Evolutionary conservation across 2,113 vertebrate genomes (phyloP), one percentile per base, ranked within the genome.

Genomic region (Peucedramus taeniatus): DNA sequence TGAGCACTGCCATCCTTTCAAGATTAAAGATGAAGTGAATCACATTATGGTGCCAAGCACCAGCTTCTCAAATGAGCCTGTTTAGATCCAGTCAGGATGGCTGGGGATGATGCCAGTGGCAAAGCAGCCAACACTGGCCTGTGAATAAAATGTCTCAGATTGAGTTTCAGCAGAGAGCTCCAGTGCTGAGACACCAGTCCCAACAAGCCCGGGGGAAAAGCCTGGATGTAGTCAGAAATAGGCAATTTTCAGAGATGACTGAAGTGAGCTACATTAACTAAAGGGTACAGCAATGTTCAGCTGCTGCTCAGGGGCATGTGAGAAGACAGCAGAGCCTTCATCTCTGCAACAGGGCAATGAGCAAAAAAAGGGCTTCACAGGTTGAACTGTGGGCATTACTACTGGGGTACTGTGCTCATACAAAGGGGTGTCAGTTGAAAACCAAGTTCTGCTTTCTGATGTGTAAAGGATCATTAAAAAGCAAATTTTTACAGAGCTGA

Each of bases 261-360:
- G n/a, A 45, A 60, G 49, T 13, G 49, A 63, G 13, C 37, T 65
- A 1, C 23, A 5, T n/a, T 54, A 70, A 47, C 37, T 7, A 12
- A 53, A 71, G 26, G 18, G n/a, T 61, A 28, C 44, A 24, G 3
- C 1, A 4, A 18, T 1, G 5, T 31, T 35, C 75, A 69, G 74
- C 47, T 40, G 71, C 61, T 80, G 42, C 35, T 72, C 33, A n/a
- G 35, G 31, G 21, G 6, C 0, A 1, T 4, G 22, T 1, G 3
- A 50, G 39, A 35, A 49, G 64, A 31, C 13, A 53, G 78, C 72
- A 80, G n/a, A 66, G 31, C 27, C 0, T 0, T 21, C 17, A 27
- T 6, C 26, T 59, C 40, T 68, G 11, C 70, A 20, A 2, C 0
- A 0, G 13, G 9, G 8, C 3, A 5, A 16, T 15, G 11, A 39